Conservation (phyloP, 2,113 vertebrate genomes). For the Anguilla japonica region DNA sequence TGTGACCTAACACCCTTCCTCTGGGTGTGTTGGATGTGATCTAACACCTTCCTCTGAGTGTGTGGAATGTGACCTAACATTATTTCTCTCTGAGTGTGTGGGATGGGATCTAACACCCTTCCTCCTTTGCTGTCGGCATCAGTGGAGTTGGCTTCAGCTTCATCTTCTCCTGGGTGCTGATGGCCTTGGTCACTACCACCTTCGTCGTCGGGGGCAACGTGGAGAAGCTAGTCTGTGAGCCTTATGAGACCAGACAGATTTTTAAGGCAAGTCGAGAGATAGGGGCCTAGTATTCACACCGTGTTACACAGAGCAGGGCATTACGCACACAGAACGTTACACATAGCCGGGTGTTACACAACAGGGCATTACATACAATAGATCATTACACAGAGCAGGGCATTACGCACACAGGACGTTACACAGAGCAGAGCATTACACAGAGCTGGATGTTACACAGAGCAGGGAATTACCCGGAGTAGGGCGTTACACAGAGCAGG, state of each 20-base stretch:
- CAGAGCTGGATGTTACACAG: background rate
- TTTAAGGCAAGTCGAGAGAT: conserved; percentile 74
- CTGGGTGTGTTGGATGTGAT: no score
- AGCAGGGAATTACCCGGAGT: background rate
- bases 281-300: background rate
- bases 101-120: background rate
- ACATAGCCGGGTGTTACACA: no score
- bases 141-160: conserved; percentile 92
- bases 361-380: background rate
- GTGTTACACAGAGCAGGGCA: background rate
- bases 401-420: background rate
- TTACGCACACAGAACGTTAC: background rate
- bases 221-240: conserved; percentile 90
- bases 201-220: conserved; percentile 86
- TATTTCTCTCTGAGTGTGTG: background rate
- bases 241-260: conserved; percentile 81
- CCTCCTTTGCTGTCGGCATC: conserved; percentile 37
- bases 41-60: background rate
- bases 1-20: background rate
- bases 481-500: no score
- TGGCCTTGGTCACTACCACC: conserved; percentile 80
- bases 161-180: conserved; percentile 87
- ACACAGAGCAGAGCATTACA: no score
- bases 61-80: no score
- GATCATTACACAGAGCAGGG: background rate